Base-by-base conservation (phyloP, 2,888 invertebrate species). In the Chrysolina haemoptera region DNA sequence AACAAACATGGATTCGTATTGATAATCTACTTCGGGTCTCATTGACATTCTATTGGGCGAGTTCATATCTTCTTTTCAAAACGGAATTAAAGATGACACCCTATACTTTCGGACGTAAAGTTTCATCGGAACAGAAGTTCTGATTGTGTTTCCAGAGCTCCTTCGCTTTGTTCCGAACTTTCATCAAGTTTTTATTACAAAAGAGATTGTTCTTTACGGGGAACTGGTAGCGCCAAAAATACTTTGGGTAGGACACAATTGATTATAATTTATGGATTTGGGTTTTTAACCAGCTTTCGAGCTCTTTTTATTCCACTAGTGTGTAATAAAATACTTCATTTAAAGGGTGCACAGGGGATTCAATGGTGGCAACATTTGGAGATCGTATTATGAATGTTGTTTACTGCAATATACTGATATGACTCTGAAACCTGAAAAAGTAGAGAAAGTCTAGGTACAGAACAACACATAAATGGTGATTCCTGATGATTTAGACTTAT, bases 11-110 rank as follows among this genome's bases (percentile, higher is more conserved):
- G 78, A 78, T 79, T 82, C 80, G 82, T 83, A 83, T 84, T 82
- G 82, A 83, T 85, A 84, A 84, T 82, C 82, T 80, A 81, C 79
- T 80, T 78, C 68, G 72, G 59, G 53, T 63, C 76, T 76, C 75
- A 79, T 82, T 83, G 80, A 79, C 83, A 84, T 85, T 83, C 84
- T 74, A 74, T 48, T 9, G 79, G 71, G 74, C 71, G 62, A 76
- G 77, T 73, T 76, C 77, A 76, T 79, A 78, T 79, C 76, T 78
- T 73, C 81, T 80, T 81, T 80, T 81, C 80, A 82, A 84, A 83
- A 83, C 82, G 81, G 84, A 83, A 85, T 85, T 84, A 83, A 84
- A 84, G 83, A 84, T 84, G 85, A 84, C 84, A 83, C 81, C 82
- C 74, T 78, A 71, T 71, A 81, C 80, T 83, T 83, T 82, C 80